phyloP scores from a whole-genome alignment of 2,888 invertebrate genomes.

The Drosophila seclusa region DNA sequence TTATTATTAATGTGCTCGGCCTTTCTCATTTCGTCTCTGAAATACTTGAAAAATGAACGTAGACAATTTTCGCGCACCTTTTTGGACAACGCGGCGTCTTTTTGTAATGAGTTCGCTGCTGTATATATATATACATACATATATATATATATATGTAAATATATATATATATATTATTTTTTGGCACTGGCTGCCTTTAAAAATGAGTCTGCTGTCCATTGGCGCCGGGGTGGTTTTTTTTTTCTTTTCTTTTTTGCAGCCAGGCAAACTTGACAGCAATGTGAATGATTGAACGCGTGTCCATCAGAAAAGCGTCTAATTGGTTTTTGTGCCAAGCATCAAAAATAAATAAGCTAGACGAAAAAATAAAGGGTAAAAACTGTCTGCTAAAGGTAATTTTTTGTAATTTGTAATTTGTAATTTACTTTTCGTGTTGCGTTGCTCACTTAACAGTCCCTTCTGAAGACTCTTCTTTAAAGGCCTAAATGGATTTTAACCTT shows the following conservation, averaged over 20 bases:
- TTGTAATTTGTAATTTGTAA: slow-evolving; percentile 28
- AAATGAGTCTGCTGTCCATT: slow-evolving; percentile 38
- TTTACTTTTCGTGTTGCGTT: slow-evolving; percentile 50
- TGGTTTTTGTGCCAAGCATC: slow-evolving; percentile 62
- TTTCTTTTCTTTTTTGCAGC: slow-evolving; percentile 39
- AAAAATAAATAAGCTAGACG: slow-evolving; percentile 27
- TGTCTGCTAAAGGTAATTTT: slow-evolving; percentile 73
- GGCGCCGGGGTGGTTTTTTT: slow-evolving; percentile 38
- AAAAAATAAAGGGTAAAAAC: slow-evolving; percentile 50
- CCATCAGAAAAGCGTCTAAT: slow-evolving; percentile 80
- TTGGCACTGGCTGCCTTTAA: slow-evolving; percentile 52
- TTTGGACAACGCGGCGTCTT: slow-evolving; percentile 30
- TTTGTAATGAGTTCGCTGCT: slow-evolving; percentile 69
- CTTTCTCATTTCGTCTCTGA: slow-evolving; percentile 46
- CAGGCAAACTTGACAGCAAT: slow-evolving; percentile 70
- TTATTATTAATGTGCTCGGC: slow-evolving; percentile 69
- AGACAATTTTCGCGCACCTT: slow-evolving; percentile 68
- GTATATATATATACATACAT: background rate
- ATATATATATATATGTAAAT: background rate
- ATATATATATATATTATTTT: slow-evolving; percentile 29
- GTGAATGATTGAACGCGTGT: slow-evolving; percentile 81
- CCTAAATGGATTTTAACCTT: slow-evolving; percentile 3
- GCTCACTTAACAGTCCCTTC: slow-evolving; percentile 34
- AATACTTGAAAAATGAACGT: slow-evolving; percentile 74
- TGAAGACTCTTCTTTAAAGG: slow-evolving; percentile 25